Base-by-base conservation (phyloP, 2,888 invertebrate genomes). In the Ectemnius cavifrons region DNA sequence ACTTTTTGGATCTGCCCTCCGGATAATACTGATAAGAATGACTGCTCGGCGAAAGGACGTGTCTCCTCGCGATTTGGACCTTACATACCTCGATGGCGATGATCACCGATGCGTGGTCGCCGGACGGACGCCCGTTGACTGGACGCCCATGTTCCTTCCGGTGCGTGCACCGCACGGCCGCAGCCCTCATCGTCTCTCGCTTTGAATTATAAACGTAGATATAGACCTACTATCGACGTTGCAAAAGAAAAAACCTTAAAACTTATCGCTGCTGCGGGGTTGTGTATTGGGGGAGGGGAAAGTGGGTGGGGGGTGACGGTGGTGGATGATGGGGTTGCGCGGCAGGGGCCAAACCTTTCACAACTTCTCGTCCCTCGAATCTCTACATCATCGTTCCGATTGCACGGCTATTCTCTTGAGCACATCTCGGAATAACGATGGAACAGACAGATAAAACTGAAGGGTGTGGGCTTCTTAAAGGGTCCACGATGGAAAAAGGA, bases 171-270 rank as follows among this genome's bases (percentile, higher is more conserved):
- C 57, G 59, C 5, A 52, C 16, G 52, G 16, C n/a, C 14, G 52
- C 52, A 52, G 52, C 52, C 52, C 52, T 59, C 73, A 64, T 56
- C 79, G 67, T 76, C 75, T 70, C 80, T 73, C 74, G 72, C 64
- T 69, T 56, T 57, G 13, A 20, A 71, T 80, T 63, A 77, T 16
- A 52, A 52, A 81, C 70, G 70, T 73, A 72, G 62, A 73, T 65
- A 73, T 16, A 52, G 71, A 73, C 69, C 64, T 75, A 82, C 70
- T 66, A 75, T 81, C 65, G 74, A 76, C 66, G 60, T 63, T 64
- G 69, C 71, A 77, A 81, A 81, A 69, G 66, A 73, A 73, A 23
- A 69, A 61, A 49, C 23, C 68, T 80, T 76, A 74, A 78, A 71
- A 65, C 63, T 74, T 73, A 73, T 78, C 77, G 71, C 67, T 70